These are phyloP conservation scores for Malurus leucopterus DNA, from an alignment of 2,797 vertebrate genomes.

Conservation along the genomic window DNA sequence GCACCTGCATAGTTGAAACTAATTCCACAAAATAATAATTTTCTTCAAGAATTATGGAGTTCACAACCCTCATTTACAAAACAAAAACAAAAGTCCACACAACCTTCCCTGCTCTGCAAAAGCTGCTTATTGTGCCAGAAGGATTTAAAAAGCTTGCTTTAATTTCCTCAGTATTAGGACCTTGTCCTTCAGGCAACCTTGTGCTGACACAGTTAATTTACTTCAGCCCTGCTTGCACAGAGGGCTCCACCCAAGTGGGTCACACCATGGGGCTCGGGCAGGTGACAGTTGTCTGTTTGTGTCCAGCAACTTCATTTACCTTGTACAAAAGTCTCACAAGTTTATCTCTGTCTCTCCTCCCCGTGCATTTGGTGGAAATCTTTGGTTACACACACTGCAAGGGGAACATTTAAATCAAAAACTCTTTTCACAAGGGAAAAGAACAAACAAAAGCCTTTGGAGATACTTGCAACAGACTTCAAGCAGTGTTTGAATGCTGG, in stretches of 20 bases:
- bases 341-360: neutral
- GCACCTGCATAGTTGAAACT: neutral
- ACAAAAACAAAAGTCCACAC: neutral
- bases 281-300: neutral
- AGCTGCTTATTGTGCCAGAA: slow-evolving; percentile 27
- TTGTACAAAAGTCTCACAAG: neutral
- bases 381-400: neutral
- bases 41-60: neutral
- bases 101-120: neutral
- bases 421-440: neutral
- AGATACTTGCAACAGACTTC: neutral
- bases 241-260: neutral
- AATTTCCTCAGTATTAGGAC: neutral
- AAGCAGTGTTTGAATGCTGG: neutral
- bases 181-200: slow-evolving; percentile 15
- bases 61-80: slow-evolving; percentile 15
- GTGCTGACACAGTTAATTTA: neutral
- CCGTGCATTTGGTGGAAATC: neutral
- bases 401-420: neutral
- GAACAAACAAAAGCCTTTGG: neutral
- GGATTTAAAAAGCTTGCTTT: slow-evolving; percentile 19
- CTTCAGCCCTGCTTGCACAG: neutral
- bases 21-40: neutral
- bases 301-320: neutral
- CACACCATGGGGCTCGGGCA: neutral